phyloP scores from a whole-genome alignment of 2,113 vertebrate genomes.

The Pelvicachromis taeniatus region DNA sequence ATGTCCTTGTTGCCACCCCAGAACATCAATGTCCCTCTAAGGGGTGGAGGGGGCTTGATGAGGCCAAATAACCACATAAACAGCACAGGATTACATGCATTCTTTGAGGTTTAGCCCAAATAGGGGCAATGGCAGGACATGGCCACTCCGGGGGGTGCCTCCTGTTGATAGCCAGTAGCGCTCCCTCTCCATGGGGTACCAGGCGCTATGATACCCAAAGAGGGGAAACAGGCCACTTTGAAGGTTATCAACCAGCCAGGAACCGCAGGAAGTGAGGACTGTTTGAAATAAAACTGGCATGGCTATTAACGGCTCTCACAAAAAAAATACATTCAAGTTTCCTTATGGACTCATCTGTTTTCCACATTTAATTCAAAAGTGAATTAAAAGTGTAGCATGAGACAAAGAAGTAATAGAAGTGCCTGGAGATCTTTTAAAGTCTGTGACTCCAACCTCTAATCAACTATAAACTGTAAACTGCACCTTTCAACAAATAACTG shows the following conservation, averaged over 20 bases:
- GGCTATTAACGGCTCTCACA: neutral
- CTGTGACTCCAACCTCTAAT: neutral
- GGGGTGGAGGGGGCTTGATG: neutral
- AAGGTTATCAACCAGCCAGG: conserved; percentile 25
- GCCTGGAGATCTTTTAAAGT: neutral
- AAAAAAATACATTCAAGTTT: neutral
- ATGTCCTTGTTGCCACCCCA: conserved; percentile 9
- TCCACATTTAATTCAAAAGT: neutral
- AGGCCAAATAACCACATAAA: conserved; percentile 3
- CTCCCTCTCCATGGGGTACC: neutral
- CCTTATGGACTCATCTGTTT: neutral
- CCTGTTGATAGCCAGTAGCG: conserved; percentile 14
- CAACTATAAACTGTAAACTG: neutral
- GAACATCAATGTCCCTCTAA: neutral
- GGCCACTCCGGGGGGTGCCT: conserved; percentile 13
- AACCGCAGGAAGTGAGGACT: neutral
- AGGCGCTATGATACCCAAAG: neutral
- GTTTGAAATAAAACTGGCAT: neutral
- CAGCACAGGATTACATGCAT: conserved; percentile 27
- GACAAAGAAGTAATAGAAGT: neutral
- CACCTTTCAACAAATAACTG: neutral
- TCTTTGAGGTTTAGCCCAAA: conserved; percentile 27
- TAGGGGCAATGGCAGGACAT: conserved; percentile 6
- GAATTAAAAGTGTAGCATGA: neutral
- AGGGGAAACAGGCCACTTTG: conserved; percentile 10